A percentile compares a stretch with the other conserved stretches of the same genome.
Conservation (phyloP, 2,113 vertebrate species). For the Menura novaehollandiae region DNA sequence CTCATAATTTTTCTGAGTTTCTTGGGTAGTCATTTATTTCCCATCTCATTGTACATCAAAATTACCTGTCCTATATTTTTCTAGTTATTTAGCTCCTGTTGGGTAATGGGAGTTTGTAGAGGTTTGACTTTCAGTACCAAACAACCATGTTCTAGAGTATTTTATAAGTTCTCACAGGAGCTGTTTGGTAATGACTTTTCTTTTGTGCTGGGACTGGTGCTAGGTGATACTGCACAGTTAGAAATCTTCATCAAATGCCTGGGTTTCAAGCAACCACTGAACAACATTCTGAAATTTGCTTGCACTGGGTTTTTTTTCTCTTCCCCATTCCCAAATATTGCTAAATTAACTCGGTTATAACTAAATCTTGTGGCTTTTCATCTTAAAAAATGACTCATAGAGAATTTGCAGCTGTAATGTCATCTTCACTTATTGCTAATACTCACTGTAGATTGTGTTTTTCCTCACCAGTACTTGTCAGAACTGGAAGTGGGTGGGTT, state of each 20-base stretch:
- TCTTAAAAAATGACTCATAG: neutral
- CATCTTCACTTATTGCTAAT: neutral
- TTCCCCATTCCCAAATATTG: neutral
- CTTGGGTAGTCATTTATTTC: neutral
- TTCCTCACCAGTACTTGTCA: neutral
- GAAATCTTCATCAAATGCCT: neutral
- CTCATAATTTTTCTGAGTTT: neutral
- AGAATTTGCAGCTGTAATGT: neutral
- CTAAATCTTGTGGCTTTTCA: neutral
- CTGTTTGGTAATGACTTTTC: neutral
- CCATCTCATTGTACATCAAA: neutral
- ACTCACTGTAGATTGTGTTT: neutral
- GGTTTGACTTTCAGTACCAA: neutral
- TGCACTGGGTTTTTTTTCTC: fast-evolving
- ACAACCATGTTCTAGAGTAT: neutral
- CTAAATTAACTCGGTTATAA: neutral
- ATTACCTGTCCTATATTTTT: neutral
- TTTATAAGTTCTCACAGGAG: neutral
- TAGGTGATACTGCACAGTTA: neutral
- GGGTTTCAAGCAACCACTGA: neutral
- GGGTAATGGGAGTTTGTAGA: neutral
- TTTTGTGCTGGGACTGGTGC: neutral
- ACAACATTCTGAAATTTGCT: neutral
- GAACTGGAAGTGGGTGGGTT: neutral
- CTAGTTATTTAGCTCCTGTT: neutral